Conservation (phyloP, 1,140 invertebrate species). For the Pseudomyrmex sp. region DNA sequence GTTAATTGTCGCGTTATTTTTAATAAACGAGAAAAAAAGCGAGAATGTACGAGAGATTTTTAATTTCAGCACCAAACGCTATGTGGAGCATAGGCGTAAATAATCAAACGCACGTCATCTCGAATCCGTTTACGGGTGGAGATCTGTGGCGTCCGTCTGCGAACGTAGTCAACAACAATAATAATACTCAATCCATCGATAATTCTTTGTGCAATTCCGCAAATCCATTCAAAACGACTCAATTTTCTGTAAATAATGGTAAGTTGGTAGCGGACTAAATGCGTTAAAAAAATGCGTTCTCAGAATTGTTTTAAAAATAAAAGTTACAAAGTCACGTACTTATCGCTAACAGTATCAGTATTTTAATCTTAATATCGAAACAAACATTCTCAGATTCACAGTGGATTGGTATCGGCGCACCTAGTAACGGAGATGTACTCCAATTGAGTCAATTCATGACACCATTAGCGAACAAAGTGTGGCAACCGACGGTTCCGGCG, state of each 20-base stretch:
- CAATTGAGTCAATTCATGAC: conserved; percentile 84
- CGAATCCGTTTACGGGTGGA: conserved; percentile 80
- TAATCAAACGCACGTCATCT: conserved; percentile 81
- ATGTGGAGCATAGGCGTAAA: conserved; percentile 76
- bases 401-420: conserved; percentile 79
- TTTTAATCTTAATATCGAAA: not conserved
- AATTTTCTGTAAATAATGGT: conserved; percentile 81
- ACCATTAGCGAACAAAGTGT: conserved; percentile 81
- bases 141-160: conserved; percentile 81
- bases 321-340: conserved; percentile 1
- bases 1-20: not conserved
- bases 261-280: conserved; percentile 38
- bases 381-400: conserved; percentile 76
- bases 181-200: conserved; percentile 81
- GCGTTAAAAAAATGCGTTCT: not conserved
- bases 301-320: not conserved
- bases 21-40: not conserved
- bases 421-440: conserved; percentile 82
- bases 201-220: conserved; percentile 78
- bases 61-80: conserved; percentile 77
- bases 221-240: conserved; percentile 82
- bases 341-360: not conserved
- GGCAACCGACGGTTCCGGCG: conserved; percentile 82
- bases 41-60: conserved; percentile 7
- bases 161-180: conserved; percentile 83